Base-by-base conservation (phyloP, 2,797 vertebrate species). In the Crax fasciolata region DNA sequence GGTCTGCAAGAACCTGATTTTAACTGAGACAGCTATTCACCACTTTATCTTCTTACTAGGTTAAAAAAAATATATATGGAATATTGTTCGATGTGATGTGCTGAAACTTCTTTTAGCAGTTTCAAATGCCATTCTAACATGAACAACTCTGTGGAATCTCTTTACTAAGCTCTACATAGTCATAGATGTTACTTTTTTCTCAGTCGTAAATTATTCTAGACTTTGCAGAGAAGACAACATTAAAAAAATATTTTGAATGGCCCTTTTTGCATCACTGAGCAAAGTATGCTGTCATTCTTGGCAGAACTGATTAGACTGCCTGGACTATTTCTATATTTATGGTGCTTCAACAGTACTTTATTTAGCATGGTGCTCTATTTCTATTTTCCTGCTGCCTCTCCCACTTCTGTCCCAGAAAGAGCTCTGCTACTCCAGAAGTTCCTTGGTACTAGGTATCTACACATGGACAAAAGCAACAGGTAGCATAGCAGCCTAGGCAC, bases 11-110 rank as follows among this genome's bases (percentile, higher is more conserved):
- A 90, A 63, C 84, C 19, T 43, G 71, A 55, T 92, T 87, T 90
- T 91, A 84, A 73, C 52, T 32, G 74, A 68, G 59, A 51, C 43
- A 66, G 54, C 16, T 63, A 30, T 82, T 92, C 55, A 75, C 62
- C 52, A 32, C 52, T 41, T 27, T 27, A 83, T 46, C 43, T 55
- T 58, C 38, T 89, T 62, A 72, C 14, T 81, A 38, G 52, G 48
- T 76, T 87, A 61, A 59, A 87, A 41, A 3, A 48, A 63, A 87
- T 41, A 2, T 48, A 87, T 35, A 61, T 68, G 12, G 20, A 15
- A 6, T 94, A 92, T 91, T 89, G 70, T 92, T 74, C 62, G 87
- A 10, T 61, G 67, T 89, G 81, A 70, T 85, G 25, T 78, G 75
- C 66, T 91, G 62, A 61, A 75, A 78, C 24, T 67, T 89, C 87